These are phyloP conservation scores for Endomychus coccineus DNA, from an alignment of 2,888 invertebrate species.

Conservation along the genomic window DNA sequence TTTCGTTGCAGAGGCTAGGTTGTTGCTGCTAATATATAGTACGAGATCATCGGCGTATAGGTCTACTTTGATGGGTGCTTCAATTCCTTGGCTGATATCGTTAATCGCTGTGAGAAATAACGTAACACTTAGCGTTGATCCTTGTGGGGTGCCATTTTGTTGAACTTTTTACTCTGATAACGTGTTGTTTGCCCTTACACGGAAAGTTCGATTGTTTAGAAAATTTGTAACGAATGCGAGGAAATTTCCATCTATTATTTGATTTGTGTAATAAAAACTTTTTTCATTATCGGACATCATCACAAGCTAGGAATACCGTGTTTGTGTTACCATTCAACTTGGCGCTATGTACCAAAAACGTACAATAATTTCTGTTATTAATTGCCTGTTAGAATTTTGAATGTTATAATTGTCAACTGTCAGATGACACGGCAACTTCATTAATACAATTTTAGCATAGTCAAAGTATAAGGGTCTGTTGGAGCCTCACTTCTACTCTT, in stretches of 20 bases:
- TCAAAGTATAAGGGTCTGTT: no score
- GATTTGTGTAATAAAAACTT: background rate
- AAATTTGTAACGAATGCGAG: conserved; percentile 1
- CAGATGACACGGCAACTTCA: no score
- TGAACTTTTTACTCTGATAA: background rate
- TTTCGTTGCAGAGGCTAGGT: conserved; percentile 8
- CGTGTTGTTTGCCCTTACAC: conserved; percentile 8
- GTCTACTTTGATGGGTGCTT: conserved; percentile 7
- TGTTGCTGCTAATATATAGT: conserved; percentile 11
- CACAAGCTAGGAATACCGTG: no score
- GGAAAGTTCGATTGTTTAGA: conserved; percentile 9
- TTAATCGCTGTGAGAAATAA: conserved; percentile 21
- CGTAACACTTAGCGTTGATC: conserved; percentile 18
- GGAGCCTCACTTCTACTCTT: no score
- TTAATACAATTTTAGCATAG: no score
- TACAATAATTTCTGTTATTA: no score
- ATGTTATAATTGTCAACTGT: no score
- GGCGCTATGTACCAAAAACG: no score
- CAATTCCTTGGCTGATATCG: conserved; percentile 7
- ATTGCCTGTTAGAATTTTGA: no score
- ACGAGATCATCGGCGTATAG: conserved; percentile 20
- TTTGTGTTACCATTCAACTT: no score
- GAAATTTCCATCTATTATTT: background rate
- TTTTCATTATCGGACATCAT: no score
- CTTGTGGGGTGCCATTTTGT: conserved; percentile 20